phyloP scores from a whole-genome alignment of 2,888 invertebrate genomes.

The Nymphalis polychloros region DNA sequence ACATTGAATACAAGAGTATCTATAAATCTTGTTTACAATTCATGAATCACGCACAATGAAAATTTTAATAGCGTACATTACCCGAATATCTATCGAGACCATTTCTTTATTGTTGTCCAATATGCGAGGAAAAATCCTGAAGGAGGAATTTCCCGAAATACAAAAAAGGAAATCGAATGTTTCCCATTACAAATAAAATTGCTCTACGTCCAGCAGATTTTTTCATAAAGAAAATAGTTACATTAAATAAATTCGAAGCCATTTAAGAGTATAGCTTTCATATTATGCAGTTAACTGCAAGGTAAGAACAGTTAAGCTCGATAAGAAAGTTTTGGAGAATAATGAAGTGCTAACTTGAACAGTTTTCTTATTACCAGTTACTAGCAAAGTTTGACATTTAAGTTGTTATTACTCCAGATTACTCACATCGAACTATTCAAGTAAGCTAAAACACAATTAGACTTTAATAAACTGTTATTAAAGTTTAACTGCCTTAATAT shows the following conservation, averaged over 20 bases:
- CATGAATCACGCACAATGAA: conserved; percentile 8
- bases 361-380: conserved; percentile 10
- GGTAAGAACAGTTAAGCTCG: not conserved
- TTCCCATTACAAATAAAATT: conserved; percentile 2
- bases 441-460: too few relatives aligned
- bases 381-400: conserved; percentile 10
- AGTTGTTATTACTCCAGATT: not conserved
- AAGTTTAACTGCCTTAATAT: too few relatives aligned
- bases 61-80: conserved; percentile 12
- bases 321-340: not conserved
- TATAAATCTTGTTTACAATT: conserved; percentile 6
- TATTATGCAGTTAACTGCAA: too few relatives aligned
- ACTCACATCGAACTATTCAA: not conserved
- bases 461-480: too few relatives aligned
- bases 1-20: not conserved
- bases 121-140: conserved; percentile 4
- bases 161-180: conserved; percentile 10
- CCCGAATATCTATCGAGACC: conserved; percentile 1
- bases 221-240: not conserved
- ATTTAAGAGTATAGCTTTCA: not conserved
- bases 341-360: conserved; percentile 7
- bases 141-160: conserved; percentile 12
- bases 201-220: not conserved
- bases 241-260: conserved; percentile 1
- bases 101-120: conserved; percentile 14